Evolutionary conservation across 2,113 vertebrate species (phyloP), one percentile per base, ranked within the genome.

Genomic region (Cromileptes altivelis): DNA sequence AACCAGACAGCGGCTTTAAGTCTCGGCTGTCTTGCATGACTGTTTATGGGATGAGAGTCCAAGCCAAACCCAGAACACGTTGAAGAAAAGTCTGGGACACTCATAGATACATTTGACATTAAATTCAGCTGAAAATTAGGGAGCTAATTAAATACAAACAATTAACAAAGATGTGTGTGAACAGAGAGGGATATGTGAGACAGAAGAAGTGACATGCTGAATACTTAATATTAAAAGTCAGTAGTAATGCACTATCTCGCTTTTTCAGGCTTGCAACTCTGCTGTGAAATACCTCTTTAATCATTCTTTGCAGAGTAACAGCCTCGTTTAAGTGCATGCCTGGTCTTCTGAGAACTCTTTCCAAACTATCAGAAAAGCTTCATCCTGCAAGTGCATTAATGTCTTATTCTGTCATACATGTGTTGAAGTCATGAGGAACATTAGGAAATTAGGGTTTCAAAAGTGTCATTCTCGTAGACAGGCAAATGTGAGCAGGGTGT

Each of bases 1-100:
- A 84, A 80, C 21, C 85, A 70, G 81, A 81, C 84, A 12, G 85
- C 6, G 10, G 84, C 79, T 68, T 53, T 77, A 61, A 19, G 74
- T 80, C 85, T 64, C 0, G 1, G 55, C 56, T 49, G 77, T 78
- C 78, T 8, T 37, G 40, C 4, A 3, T n/a, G 10, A 18, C 1
- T 15, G 78, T 83, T 82, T 86, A 78, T 80, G 4, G 72, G 80
- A 5, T 0, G 33, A 53, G n/a, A 70, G 14, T 40, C 40, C 1
- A 2, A 60, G 60, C n/a, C 56, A 9, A 68, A 72, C 21, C 10
- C 21, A 4, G 53, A 37, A 53, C 40, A 75, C 33, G 69, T 5
- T 15, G 55, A 61, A 17, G 19, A 27, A 42, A 19, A 33, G 61
- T 64, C 25, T 14, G 52, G 11, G 60, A 45, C 3, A 1, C 49